Evolutionary conservation across 2,888 invertebrate species (phyloP).

Genomic region (Lycophotia porphyrea): DNA sequence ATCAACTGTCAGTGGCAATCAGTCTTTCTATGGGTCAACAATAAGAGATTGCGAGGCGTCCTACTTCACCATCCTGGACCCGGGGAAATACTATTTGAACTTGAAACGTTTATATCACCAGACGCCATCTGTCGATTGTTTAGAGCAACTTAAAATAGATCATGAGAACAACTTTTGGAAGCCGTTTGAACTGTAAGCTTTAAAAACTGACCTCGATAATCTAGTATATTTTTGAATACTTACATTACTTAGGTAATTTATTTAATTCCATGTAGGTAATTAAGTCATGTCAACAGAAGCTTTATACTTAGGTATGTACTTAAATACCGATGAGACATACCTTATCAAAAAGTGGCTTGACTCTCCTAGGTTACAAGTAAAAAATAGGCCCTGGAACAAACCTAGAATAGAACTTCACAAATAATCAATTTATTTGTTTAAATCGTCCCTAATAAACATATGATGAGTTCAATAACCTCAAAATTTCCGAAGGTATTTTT

Average conservation of each 20-base stretch:
- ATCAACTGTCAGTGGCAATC: not conserved
- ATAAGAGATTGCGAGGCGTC: not conserved
- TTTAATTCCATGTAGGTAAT: not conserved
- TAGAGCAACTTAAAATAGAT: not conserved
- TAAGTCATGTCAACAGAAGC: not conserved
- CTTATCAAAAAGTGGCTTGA: not conserved
- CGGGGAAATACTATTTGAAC: not conserved
- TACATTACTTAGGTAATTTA: not conserved
- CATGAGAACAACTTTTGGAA: not conserved
- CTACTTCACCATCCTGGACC: not conserved
- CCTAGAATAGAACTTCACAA: too few relatives aligned
- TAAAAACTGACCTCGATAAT: not conserved
- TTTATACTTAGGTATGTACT: not conserved
- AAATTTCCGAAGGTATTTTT: not conserved
- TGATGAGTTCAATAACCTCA: not conserved
- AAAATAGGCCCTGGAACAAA: not conserved
- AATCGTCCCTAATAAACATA: not conserved
- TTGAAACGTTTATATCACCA: not conserved
- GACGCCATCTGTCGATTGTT: not conserved
- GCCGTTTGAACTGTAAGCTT: not conserved
- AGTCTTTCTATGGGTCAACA: not conserved
- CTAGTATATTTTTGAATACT: not conserved
- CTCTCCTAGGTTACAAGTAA: not conserved
- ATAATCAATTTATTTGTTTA: not conserved
- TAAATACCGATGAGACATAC: not conserved